Base-by-base conservation (phyloP, 2,797 vertebrate species). In the Onychomys torridus region DNA sequence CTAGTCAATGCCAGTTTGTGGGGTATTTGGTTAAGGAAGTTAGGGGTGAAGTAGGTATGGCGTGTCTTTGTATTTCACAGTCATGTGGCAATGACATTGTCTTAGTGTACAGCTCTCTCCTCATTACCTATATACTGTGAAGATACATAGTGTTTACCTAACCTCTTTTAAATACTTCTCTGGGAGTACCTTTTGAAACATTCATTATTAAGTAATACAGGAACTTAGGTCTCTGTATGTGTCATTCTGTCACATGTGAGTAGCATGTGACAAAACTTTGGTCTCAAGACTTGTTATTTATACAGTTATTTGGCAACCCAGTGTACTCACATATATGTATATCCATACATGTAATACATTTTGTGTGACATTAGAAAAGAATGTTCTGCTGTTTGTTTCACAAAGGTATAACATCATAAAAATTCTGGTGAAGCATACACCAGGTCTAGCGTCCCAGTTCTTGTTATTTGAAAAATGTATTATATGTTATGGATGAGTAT, bases 181-280 rank as follows among this genome's bases (percentile, higher is more conserved):
- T 89, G 52, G 21, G 69, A 69, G 67, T 93, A 81, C 29, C n/a
- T 93, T 49, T 86, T 92, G 21, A 59, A 96, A 91, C 55, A 65
- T 4, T 87, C 43, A 6, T 59, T 63, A 93, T 97, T 93, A 86
- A 79, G 89, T 95, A 96, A 95, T 84, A 84, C 2, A 95, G 96
- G 82, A 97, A 94, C 65, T 76, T 55, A 49, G 43, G 34, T 78
- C 40, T 67, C 55, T 85, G 2, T 87, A 5, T 92, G 34, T 5
- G 71, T 95, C 52, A 75, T 61, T 94, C 92, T 40, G 49, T 90
- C 71, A 32, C 78, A 65, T 82, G 79, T 90, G 59, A 93, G 21
- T 85, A 94, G 57, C 84, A 82, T 94, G 83, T 97, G 95, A 89
- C 84, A 77, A 27, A 11, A 34, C 87, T 96, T 75, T 97, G 52